These are phyloP conservation scores for Parapristionchus giblindavisi DNA, from an alignment of 2,888 invertebrate genomes.

Conservation along the genomic window DNA sequence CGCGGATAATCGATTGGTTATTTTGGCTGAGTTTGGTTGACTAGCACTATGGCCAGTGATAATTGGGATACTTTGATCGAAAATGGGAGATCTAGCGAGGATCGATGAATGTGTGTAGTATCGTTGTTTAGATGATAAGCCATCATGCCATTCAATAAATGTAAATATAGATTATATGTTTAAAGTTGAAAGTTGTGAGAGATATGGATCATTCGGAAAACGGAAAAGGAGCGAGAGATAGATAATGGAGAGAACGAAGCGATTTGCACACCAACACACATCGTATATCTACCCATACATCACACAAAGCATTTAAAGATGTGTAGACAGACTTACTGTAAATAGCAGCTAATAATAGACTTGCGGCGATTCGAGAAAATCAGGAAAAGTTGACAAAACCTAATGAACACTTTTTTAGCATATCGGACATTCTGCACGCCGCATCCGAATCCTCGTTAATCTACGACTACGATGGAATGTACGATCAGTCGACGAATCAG, in stretches of 20 bases:
- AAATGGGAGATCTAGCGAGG: too few relatives aligned
- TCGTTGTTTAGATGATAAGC: too few relatives aligned
- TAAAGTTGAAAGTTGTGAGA: not conserved
- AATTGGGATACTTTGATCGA: too few relatives aligned
- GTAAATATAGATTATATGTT: too few relatives aligned
- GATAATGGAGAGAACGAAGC: not conserved
- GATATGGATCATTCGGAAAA: not conserved
- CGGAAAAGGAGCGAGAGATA: not conserved
- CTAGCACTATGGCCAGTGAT: too few relatives aligned
- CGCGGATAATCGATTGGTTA: too few relatives aligned
- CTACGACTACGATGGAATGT: slow-evolving; percentile 7
- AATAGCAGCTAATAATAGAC: too few relatives aligned
- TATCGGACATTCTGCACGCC: slow-evolving; percentile 44
- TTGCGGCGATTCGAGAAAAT: not conserved
- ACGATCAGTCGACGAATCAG: slow-evolving; percentile 10
- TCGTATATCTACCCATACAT: slow-evolving; percentile 8
- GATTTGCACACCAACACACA: slow-evolving; percentile 14
- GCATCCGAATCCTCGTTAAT: slow-evolving; percentile 39
- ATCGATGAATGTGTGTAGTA: too few relatives aligned
- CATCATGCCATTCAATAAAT: too few relatives aligned
- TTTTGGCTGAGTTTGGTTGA: too few relatives aligned
- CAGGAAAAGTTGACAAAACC: not conserved
- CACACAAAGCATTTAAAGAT: too few relatives aligned
- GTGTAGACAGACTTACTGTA: too few relatives aligned
- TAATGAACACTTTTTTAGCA: not conserved